Conservation (phyloP, 2,797 vertebrate genomes). For the Poecilia gillii region DNA sequence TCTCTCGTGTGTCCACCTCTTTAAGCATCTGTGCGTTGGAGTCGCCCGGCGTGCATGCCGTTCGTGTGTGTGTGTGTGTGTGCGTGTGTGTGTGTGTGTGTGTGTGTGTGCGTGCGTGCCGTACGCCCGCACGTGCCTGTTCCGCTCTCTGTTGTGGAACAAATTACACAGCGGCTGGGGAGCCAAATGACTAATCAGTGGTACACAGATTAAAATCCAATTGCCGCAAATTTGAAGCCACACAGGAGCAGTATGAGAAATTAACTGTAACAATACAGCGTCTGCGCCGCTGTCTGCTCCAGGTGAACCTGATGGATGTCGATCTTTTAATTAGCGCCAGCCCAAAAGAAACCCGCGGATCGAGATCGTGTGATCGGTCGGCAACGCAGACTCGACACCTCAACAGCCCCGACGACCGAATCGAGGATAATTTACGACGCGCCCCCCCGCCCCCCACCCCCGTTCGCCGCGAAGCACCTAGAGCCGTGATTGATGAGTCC, state of each 20-base stretch:
- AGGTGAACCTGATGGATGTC: slow-evolving; percentile 65
- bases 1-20: slow-evolving; percentile 37
- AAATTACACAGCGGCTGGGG: slow-evolving; percentile 79
- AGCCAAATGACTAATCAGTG: slow-evolving; percentile 82
- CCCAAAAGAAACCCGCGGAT: slow-evolving; percentile 53
- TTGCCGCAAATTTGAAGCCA: slow-evolving; percentile 79
- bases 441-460: background rate
- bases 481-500: slow-evolving; percentile 7
- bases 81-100: slow-evolving; percentile 36
- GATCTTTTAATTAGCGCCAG: slow-evolving; percentile 69
- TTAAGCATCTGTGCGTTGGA: slow-evolving; percentile 11
- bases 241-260: slow-evolving; percentile 77
- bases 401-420: slow-evolving; percentile 13
- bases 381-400: slow-evolving; percentile 15
- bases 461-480: background rate
- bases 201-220: slow-evolving; percentile 83
- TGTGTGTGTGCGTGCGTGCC: slow-evolving; percentile 33
- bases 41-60: slow-evolving; percentile 6
- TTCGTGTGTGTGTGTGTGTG: slow-evolving; percentile 34
- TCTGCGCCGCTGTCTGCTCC: slow-evolving; percentile 54
- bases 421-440: slow-evolving; percentile 15
- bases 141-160: slow-evolving; percentile 80
- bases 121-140: slow-evolving; percentile 49
- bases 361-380: slow-evolving; percentile 25
- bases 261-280: slow-evolving; percentile 70